Percentiles rank a stretch among this genome's conserved stretches.
These are phyloP conservation scores for Cichladusa arquata DNA, from an alignment of 2,113 vertebrate species.

Conservation along the genomic window DNA sequence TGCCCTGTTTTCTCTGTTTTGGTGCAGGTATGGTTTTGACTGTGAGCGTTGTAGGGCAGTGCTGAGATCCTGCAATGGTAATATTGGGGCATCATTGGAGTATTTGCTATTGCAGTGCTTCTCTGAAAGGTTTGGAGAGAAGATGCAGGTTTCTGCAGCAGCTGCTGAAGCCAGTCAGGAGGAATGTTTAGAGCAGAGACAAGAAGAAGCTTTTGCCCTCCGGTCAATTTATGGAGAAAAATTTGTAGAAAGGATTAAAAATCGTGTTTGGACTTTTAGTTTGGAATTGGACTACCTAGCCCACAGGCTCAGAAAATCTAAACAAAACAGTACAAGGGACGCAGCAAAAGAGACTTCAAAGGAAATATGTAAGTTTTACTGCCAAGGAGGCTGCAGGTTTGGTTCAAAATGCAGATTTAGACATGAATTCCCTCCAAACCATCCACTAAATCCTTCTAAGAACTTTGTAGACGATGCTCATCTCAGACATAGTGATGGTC, in stretches of 20 bases:
- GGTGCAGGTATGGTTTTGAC: conserved; percentile 89
- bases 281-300: conserved; percentile 79
- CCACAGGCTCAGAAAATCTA: conserved; percentile 47
- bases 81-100: conserved; percentile 89
- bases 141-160: conserved; percentile 65
- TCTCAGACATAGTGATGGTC: conserved; percentile 58
- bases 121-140: conserved; percentile 79
- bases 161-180: conserved; percentile 65
- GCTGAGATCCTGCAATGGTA: conserved; percentile 81
- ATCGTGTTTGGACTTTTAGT: conserved; percentile 87
- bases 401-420: conserved; percentile 88
- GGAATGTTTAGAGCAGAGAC: conserved; percentile 84
- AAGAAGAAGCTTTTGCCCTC: conserved; percentile 90
- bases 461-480: conserved; percentile 77
- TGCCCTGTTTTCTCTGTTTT: not conserved
- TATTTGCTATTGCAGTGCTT: conserved; percentile 85
- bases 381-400: conserved; percentile 87
- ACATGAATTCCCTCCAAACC: conserved; percentile 80
- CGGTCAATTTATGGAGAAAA: conserved; percentile 91
- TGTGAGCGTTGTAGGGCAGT: conserved; percentile 79
- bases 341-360: conserved; percentile 6
- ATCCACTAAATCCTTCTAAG: conserved; percentile 68
- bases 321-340: conserved; percentile 31
- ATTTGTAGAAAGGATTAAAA: conserved; percentile 89
- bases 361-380: conserved; percentile 86